Evolutionary conservation across 2,888 invertebrate species (phyloP).

Genomic region (Watsonalla binaria): DNA sequence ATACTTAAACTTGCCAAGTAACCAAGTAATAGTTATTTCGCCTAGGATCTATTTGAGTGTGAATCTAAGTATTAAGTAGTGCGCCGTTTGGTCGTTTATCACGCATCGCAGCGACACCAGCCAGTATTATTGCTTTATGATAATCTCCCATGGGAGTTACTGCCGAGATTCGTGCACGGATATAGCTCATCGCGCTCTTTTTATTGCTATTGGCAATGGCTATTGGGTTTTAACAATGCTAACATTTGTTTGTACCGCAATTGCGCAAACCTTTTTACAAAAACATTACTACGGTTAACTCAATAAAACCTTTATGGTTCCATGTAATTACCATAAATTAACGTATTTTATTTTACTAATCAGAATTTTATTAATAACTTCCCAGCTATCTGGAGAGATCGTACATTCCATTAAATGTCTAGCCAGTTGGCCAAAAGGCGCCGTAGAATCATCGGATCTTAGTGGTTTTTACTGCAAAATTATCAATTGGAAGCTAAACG

Average conservation of each 20-base stretch:
- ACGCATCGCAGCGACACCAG: slow-evolving; percentile 24
- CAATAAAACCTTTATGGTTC: neutral
- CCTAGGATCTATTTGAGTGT: slow-evolving; percentile 6
- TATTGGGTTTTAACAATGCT: slow-evolving; percentile 14
- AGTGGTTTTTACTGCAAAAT: too few species aligned
- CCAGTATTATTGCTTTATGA: slow-evolving; percentile 27
- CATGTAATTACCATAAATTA: too few species aligned
- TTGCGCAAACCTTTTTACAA: neutral
- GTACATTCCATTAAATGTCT: too few species aligned
- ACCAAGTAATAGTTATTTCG: too few species aligned
- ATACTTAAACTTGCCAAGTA: too few species aligned
- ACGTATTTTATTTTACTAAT: too few species aligned
- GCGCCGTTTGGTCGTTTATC: slow-evolving; percentile 28
- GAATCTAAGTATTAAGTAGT: slow-evolving; percentile 23
- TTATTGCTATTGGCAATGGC: slow-evolving; percentile 21
- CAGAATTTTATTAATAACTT: too few species aligned
- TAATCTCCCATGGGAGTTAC: slow-evolving; percentile 31
- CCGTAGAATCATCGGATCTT: too few species aligned
- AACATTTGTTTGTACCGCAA: slow-evolving; percentile 7
- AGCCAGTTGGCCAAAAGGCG: too few species aligned
- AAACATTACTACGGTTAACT: neutral
- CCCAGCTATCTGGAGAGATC: too few species aligned
- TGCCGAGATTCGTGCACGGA: slow-evolving; percentile 26
- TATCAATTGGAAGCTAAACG: neutral
- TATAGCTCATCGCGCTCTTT: slow-evolving; percentile 33